phyloP scores from a whole-genome alignment of 2,113 vertebrate genomes.

The Trachemys scripta region DNA sequence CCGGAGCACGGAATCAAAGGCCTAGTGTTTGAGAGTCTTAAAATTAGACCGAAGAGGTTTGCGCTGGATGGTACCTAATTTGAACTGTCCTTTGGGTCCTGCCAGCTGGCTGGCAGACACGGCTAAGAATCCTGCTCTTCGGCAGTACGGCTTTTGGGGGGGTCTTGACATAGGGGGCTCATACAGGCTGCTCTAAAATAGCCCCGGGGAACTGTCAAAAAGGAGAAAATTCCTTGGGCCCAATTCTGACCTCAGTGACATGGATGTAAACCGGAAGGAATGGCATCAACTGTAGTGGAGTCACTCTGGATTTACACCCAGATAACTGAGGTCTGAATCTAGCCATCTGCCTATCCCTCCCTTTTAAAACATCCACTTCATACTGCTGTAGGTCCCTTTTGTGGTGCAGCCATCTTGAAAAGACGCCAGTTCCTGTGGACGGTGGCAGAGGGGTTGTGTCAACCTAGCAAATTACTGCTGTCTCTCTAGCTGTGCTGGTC shows the following conservation, averaged over 20 bases:
- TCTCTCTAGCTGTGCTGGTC: neutral
- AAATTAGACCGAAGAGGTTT: neutral
- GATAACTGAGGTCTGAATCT: neutral
- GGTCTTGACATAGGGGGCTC: neutral
- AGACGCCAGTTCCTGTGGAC: neutral
- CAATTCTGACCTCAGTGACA: neutral
- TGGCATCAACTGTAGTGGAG: neutral
- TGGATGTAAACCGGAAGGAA: neutral
- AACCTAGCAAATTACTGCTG: neutral
- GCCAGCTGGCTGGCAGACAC: rapidly evolving
- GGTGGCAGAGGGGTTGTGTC: neutral
- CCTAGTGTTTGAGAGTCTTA: neutral
- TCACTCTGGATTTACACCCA: neutral
- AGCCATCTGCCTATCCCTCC: neutral
- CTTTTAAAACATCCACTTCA: neutral
- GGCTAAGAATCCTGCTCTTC: neutral
- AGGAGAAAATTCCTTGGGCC: neutral
- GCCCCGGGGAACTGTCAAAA: neutral
- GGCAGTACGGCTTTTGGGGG: neutral
- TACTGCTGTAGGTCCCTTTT: neutral
- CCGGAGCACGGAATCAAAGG: neutral
- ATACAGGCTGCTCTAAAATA: neutral
- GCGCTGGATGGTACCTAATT: neutral
- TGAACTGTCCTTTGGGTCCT: neutral
- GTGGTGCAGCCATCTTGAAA: neutral